A percentile compares a stretch with the other conserved stretches of the same genome.
Conservation (phyloP, 2,113 vertebrate genomes). For the Mustelus asterias region DNA sequence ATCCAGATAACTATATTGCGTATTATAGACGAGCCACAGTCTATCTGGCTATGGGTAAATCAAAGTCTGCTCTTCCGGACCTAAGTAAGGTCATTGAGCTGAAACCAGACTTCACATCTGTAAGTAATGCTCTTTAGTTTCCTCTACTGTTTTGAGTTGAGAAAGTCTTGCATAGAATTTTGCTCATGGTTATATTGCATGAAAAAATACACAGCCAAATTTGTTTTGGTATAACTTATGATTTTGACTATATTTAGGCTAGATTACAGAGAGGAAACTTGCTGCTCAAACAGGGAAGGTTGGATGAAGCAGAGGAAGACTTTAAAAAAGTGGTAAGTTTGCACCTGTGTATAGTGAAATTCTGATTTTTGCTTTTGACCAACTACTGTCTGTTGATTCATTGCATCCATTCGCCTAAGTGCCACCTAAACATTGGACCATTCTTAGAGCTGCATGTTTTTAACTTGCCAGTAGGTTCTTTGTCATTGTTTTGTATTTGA, state of each 20-base stretch:
- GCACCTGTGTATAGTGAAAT: background rate
- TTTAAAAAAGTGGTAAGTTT: constrained; percentile 89
- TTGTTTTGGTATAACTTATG: background rate
- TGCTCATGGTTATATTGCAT: background rate
- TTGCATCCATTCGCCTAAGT: background rate
- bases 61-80: constrained; percentile 92
- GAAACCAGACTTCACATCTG: constrained; percentile 95
- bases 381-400: background rate
- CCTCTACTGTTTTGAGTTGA: background rate
- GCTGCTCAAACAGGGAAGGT: constrained; percentile 84
- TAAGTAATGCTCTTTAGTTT: constrained; percentile 55
- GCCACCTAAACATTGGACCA: background rate
- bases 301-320: constrained; percentile 90
- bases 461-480: background rate
- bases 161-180: background rate
- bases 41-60: constrained; percentile 94
- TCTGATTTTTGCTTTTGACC: background rate
- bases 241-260: constrained; percentile 59
- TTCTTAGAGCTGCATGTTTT: background rate
- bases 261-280: constrained; percentile 89
- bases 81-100: constrained; percentile 91
- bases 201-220: background rate
- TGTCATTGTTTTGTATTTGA: too few relatives aligned
- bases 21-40: constrained; percentile 96
- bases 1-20: constrained; percentile 90